Conservation (phyloP, 2,888 invertebrate species). For the Clostera curtula region DNA sequence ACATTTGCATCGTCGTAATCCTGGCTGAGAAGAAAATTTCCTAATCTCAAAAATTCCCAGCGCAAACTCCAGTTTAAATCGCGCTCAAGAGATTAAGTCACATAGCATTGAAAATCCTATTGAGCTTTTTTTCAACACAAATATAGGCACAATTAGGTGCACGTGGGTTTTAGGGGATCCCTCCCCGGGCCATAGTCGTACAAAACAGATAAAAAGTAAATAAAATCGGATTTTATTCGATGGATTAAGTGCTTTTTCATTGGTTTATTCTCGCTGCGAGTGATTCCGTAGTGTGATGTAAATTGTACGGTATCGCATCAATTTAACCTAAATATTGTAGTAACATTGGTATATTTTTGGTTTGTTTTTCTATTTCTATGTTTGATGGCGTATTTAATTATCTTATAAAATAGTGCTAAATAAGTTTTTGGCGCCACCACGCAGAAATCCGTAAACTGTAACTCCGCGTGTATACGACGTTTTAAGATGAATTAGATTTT, state of each 20-base stretch:
- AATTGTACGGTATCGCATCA: neutral
- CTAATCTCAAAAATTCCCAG: no score
- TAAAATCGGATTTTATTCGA: neutral
- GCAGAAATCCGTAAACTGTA: no score
- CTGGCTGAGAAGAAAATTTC: no score
- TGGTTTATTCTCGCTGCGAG: constrained; percentile 3
- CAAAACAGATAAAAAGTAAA: neutral
- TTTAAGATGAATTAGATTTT: no score
- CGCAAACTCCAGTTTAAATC: neutral
- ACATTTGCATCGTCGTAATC: no score
- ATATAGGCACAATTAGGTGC: neutral
- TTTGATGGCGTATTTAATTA: no score
- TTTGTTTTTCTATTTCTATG: no score
- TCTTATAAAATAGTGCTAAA: no score
- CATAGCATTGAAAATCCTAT: neutral
- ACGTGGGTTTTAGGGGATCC: neutral
- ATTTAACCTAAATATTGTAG: no score
- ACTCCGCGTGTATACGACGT: no score
- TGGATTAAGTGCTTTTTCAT: constrained; percentile 11
- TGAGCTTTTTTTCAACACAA: neutral
- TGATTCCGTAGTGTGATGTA: constrained; percentile 1
- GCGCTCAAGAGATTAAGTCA: constrained; percentile 1
- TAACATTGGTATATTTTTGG: no score
- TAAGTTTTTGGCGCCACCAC: no score
- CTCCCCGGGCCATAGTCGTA: neutral